These are phyloP conservation scores for Ictidomys tridecemlineatus DNA, from an alignment of 2,113 vertebrate species.

Conservation along the genomic window DNA sequence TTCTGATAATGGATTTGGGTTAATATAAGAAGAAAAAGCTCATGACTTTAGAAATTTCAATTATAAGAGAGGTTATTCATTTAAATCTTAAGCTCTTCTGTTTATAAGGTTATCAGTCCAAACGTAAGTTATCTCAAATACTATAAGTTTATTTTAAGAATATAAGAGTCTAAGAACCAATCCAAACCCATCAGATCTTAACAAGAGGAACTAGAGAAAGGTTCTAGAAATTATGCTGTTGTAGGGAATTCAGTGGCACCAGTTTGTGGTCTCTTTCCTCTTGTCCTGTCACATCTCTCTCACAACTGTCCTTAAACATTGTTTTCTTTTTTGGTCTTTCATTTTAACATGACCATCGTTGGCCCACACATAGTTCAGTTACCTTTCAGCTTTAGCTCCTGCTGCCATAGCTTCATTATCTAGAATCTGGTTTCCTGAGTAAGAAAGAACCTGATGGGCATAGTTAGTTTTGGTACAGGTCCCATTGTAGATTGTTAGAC, in stretches of 20 bases:
- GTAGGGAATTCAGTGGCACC: not conserved
- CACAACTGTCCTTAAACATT: not conserved
- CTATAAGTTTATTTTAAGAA: not conserved
- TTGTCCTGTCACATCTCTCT: not conserved
- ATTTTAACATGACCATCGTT: not conserved
- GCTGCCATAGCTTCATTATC: not conserved
- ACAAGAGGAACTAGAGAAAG: not conserved
- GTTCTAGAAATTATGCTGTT: not conserved
- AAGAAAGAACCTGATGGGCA: not conserved
- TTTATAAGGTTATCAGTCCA: not conserved
- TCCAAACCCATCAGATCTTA: not conserved
- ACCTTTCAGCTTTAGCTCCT: not conserved
- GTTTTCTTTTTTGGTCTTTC: not conserved
- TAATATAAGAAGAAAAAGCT: slow-evolving; percentile 50
- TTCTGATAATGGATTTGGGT: not conserved
- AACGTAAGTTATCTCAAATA: not conserved
- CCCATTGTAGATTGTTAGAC: not conserved
- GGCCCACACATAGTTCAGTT: not conserved
- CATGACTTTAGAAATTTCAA: not conserved
- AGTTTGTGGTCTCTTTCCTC: not conserved
- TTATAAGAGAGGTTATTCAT: not conserved
- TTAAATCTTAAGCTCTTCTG: not conserved
- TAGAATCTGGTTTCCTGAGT: not conserved
- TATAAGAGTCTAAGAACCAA: not conserved
- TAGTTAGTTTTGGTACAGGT: not conserved